These are phyloP conservation scores for Heteromyza rotundicornis DNA, from an alignment of 2,888 invertebrate species.

Conservation along the genomic window DNA sequence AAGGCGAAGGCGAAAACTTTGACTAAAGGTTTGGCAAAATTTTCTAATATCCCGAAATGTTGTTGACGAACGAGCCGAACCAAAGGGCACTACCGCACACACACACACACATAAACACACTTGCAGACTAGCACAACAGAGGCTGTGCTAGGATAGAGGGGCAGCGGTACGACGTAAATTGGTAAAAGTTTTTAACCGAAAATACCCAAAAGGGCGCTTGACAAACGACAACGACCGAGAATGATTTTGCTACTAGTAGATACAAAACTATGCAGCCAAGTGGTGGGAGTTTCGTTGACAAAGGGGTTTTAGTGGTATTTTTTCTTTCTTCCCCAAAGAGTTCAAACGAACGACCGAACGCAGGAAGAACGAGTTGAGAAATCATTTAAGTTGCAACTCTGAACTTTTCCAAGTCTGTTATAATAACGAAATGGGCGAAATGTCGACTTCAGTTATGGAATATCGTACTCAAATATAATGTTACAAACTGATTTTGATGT, in stretches of 20 bases:
- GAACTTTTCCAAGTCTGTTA: slow-evolving; percentile 23
- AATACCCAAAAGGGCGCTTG: slow-evolving; percentile 11
- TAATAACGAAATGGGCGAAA: slow-evolving; percentile 20
- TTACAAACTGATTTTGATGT: not conserved
- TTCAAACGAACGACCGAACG: slow-evolving; percentile 2
- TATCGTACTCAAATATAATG: slow-evolving; percentile 29
- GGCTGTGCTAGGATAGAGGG: no score
- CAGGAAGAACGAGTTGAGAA: slow-evolving; percentile 25
- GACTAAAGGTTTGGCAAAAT: not conserved
- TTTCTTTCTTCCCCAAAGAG: no score
- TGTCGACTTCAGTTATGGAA: slow-evolving; percentile 44
- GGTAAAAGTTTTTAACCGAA: not conserved
- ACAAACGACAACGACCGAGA: not conserved
- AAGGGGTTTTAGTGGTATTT: no score
- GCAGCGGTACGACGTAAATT: no score
- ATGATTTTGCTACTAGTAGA: no score
- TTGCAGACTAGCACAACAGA: no score
- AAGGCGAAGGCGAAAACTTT: slow-evolving; percentile 11
- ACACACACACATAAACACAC: no score
- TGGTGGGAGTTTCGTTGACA: no score
- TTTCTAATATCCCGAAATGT: not conserved
- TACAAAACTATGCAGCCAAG: no score
- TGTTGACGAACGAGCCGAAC: no score
- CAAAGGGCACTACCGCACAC: no score
- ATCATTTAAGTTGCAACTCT: slow-evolving; percentile 26